Percentiles rank a stretch among this genome's conserved stretches.
phyloP scores from a whole-genome alignment of 2,888 invertebrate species.

The Coleophora flavipennella region DNA sequence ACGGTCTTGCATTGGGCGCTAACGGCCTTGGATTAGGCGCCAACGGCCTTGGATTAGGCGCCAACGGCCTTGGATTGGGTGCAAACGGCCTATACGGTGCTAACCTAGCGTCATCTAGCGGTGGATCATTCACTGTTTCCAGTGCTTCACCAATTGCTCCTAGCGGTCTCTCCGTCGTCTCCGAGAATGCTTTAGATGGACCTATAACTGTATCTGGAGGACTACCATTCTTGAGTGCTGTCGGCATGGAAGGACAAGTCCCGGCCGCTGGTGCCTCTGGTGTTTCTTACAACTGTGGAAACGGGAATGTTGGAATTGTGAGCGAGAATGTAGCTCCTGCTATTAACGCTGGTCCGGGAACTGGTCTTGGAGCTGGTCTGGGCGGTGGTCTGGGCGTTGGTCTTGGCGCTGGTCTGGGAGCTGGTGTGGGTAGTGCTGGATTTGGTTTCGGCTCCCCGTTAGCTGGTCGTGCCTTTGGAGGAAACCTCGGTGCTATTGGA shows the following conservation, averaged over 20 bases:
- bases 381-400: no score
- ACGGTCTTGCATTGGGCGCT: no score
- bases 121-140: constrained; percentile 17
- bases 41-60: no score
- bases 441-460: no score
- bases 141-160: constrained; percentile 22
- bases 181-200: constrained; percentile 26
- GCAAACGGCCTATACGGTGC: neutral
- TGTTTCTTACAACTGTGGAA: constrained; percentile 31
- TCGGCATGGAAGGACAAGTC: constrained; percentile 27
- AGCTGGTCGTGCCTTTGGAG: no score
- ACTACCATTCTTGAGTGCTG: constrained; percentile 33
- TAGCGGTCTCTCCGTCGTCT: constrained; percentile 11
- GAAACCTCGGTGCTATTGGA: no score
- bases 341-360: no score
- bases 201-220: constrained; percentile 26
- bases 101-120: constrained; percentile 13
- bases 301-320: constrained; percentile 28
- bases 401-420: no score
- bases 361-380: no score
- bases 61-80: no score
- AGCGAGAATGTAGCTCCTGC: constrained; percentile 21
- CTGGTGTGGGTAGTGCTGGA: no score
- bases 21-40: no score
- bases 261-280: constrained; percentile 32